phyloP scores from a whole-genome alignment of 2,888 invertebrate species.

The Brassicogethes aeneus region DNA sequence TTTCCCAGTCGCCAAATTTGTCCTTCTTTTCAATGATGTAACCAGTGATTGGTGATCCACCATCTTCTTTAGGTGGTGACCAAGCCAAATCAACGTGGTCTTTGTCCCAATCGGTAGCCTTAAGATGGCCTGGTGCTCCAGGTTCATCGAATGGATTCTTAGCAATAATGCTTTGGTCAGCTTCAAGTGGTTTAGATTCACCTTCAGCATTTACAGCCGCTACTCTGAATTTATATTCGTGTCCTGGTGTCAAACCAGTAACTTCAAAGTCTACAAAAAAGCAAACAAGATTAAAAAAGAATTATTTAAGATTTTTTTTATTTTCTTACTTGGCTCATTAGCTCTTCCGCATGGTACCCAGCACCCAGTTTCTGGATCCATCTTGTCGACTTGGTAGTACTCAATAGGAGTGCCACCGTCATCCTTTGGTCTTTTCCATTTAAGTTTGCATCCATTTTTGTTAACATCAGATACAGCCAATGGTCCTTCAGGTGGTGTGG shows the following conservation, averaged over 20 bases:
- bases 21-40: conserved; percentile 87
- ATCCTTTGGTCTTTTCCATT: conserved; percentile 93
- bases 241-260: conserved; percentile 76
- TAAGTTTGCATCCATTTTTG: conserved; percentile 87
- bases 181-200: conserved; percentile 86
- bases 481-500: conserved; percentile 81
- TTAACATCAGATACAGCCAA: conserved; percentile 82
- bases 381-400: conserved; percentile 92
- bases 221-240: conserved; percentile 94
- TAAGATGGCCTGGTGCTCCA: conserved; percentile 75
- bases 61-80: conserved; percentile 77
- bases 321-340: conserved; percentile 62
- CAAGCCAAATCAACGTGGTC: conserved; percentile 89
- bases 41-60: conserved; percentile 80
- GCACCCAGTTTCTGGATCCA: conserved; percentile 81
- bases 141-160: conserved; percentile 97
- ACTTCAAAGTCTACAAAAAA: conserved; percentile 58
- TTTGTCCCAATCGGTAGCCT: conserved; percentile 90
- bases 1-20: conserved; percentile 93
- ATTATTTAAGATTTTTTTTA: conserved; percentile 2
- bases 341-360: conserved; percentile 84
- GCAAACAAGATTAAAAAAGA: no score
- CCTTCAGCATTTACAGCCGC: conserved; percentile 94
- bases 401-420: conserved; percentile 93
- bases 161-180: conserved; percentile 78